These are phyloP conservation scores for Zaprionus bogoriensis DNA, from an alignment of 2,888 invertebrate species.

Conservation along the genomic window DNA sequence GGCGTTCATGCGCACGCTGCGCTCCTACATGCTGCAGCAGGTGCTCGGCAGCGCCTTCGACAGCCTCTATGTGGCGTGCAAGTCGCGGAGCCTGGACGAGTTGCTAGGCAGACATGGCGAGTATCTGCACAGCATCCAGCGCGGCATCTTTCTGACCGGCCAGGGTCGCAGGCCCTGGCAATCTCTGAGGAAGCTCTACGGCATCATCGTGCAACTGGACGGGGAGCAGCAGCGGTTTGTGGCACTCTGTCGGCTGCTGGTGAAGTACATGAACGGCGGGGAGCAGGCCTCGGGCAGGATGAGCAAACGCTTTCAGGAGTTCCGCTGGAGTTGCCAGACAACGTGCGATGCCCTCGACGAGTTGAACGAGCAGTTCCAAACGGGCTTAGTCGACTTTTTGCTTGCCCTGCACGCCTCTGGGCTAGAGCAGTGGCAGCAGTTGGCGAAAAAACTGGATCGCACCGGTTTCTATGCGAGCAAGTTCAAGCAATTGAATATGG, in stretches of 20 bases:
- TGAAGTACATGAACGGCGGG: neutral
- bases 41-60: conserved; percentile 23
- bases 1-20: conserved; percentile 24
- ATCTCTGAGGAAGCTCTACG: conserved; percentile 22
- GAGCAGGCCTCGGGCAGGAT: neutral
- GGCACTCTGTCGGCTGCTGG: neutral
- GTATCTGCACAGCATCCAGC: conserved; percentile 30
- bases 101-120: conserved; percentile 29
- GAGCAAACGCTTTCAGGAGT: neutral
- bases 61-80: conserved; percentile 2
- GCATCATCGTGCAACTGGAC: conserved; percentile 31
- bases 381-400: conserved; percentile 26
- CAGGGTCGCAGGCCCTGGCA: neutral
- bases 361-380: conserved; percentile 21
- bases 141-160: conserved; percentile 5
- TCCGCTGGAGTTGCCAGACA: conserved; percentile 25
- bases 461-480: neutral
- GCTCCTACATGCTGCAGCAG: conserved; percentile 9
- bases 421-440: neutral
- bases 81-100: conserved; percentile 30
- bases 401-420: too few relatives aligned
- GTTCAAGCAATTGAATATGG: neutral
- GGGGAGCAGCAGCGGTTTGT: conserved; percentile 31
- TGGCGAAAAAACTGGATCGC: conserved; percentile 30
- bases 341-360: conserved; percentile 19